Evolutionary conservation across 2,888 invertebrate species (phyloP).

Genomic region (Conchocele bisecta): DNA sequence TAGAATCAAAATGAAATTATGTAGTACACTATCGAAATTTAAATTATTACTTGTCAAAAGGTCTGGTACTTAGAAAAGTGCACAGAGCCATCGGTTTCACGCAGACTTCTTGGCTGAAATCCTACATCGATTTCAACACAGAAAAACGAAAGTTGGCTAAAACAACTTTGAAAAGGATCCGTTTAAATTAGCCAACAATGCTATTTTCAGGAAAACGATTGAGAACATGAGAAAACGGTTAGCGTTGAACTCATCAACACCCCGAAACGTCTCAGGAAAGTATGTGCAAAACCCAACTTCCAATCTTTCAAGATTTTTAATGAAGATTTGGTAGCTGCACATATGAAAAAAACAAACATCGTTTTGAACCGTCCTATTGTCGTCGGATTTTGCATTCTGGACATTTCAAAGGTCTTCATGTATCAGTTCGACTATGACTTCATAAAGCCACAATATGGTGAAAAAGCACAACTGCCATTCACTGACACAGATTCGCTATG

Average conservation of each 20-base stretch:
- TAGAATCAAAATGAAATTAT: too few relatives aligned
- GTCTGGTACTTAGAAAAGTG: constrained; percentile 62
- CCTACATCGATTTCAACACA: constrained; percentile 72
- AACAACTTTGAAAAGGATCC: constrained; percentile 79
- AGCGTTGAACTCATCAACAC: constrained; percentile 46
- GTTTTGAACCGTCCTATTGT: constrained; percentile 9
- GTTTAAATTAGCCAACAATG: too few relatives aligned
- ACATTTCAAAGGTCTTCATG: constrained; percentile 21
- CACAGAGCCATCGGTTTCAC: constrained; percentile 74
- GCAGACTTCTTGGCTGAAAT: constrained; percentile 43
- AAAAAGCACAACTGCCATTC: constrained; percentile 18
- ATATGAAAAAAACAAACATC: constrained; percentile 8
- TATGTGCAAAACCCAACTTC: constrained; percentile 1
- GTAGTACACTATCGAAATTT: neutral
- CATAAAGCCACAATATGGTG: constrained; percentile 16
- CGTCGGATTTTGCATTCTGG: constrained; percentile 6
- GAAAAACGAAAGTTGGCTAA: constrained; percentile 61
- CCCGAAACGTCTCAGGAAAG: constrained; percentile 3
- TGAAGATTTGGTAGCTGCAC: neutral
- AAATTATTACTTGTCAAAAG: neutral
- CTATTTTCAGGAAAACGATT: constrained; percentile 82
- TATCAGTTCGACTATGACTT: constrained; percentile 25
- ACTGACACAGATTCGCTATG: constrained; percentile 24
- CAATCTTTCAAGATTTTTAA: constrained; percentile 6
- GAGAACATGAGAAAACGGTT: constrained; percentile 81